These are phyloP conservation scores for Danaus plexippus DNA, from an alignment of 1,140 invertebrate species.

Conservation along the genomic window DNA sequence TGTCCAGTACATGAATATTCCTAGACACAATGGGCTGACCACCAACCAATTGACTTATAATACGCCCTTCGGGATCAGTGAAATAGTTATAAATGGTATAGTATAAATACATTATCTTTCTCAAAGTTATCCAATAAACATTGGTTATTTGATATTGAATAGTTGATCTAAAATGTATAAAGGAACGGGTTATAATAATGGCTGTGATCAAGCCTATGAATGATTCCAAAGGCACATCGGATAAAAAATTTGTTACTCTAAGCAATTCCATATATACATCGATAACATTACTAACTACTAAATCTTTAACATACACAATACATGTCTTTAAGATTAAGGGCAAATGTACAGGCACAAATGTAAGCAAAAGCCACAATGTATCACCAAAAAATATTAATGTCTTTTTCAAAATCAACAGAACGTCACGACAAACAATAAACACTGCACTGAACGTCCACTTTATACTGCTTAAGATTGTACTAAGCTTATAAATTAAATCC, in stretches of 20 bases:
- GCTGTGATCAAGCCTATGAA: constrained; percentile 52
- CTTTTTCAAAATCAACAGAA: constrained; percentile 40
- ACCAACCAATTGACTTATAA: constrained; percentile 48
- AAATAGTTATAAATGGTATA: constrained; percentile 57
- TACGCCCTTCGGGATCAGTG: constrained; percentile 49
- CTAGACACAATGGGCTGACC: constrained; percentile 33
- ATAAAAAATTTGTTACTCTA: constrained; percentile 56
- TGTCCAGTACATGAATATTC: constrained; percentile 20
- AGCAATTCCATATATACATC: constrained; percentile 47
- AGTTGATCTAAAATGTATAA: constrained; percentile 42
- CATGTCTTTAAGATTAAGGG: constrained; percentile 41
- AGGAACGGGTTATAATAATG: constrained; percentile 45
- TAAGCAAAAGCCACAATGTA: constrained; percentile 53
- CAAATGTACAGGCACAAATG: constrained; percentile 56
- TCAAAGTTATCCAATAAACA: constrained; percentile 48
- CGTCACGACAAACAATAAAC: constrained; percentile 34
- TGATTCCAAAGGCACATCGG: constrained; percentile 64
- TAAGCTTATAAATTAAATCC: constrained; percentile 25
- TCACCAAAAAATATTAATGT: constrained; percentile 48
- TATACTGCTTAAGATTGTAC: constrained; percentile 22
- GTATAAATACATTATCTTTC: constrained; percentile 50
- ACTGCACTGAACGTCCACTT: constrained; percentile 30
- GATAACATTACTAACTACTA: constrained; percentile 28
- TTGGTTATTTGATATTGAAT: constrained; percentile 32
- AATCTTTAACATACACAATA: constrained; percentile 32